These are phyloP conservation scores for Pterois miles DNA, from an alignment of 2,797 vertebrate genomes.

Conservation along the genomic window DNA sequence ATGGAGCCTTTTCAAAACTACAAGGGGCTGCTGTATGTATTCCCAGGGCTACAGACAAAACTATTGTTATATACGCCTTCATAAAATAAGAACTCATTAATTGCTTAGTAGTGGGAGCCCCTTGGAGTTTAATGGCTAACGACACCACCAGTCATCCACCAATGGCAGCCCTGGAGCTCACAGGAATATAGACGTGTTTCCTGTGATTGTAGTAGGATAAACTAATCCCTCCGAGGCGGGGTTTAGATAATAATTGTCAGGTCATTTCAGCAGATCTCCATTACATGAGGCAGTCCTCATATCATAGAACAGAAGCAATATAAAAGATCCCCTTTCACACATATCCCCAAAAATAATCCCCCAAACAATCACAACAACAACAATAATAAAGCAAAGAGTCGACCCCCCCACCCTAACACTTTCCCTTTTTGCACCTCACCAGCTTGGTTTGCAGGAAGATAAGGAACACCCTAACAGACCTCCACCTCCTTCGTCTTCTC, in stretches of 20 bases:
- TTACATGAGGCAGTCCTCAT: conserved; percentile 63
- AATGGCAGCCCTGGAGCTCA: conserved; percentile 76
- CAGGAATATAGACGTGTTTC: conserved; percentile 65
- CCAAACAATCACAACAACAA: conserved; percentile 79
- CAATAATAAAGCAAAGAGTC: conserved; percentile 80
- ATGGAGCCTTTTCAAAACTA: conserved; percentile 53
- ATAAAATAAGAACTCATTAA: conserved; percentile 46
- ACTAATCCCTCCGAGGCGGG: conserved; percentile 50
- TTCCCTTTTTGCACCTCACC: conserved; percentile 54
- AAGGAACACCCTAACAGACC: conserved; percentile 45
- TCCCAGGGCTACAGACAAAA: conserved; percentile 49
- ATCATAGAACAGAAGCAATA: conserved; percentile 66
- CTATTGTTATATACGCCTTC: conserved; percentile 40
- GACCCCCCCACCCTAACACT: conserved; percentile 10
- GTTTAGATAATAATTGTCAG: conserved; percentile 58
- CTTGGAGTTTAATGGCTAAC: conserved; percentile 59
- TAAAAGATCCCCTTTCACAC: conserved; percentile 67
- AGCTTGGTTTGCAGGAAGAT: conserved; percentile 62
- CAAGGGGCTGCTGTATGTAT: conserved; percentile 38
- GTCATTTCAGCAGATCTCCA: conserved; percentile 59
- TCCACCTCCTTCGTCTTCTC: conserved; percentile 51
- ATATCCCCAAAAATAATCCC: conserved; percentile 66
- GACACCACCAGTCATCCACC: conserved; percentile 83
- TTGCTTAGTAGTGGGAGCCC: conserved; percentile 51
- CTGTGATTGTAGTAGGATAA: conserved; percentile 47